Percentiles rank a stretch among this genome's conserved stretches.
Conservation (phyloP, 2,113 vertebrate species). For the Pogona vitticeps region DNA sequence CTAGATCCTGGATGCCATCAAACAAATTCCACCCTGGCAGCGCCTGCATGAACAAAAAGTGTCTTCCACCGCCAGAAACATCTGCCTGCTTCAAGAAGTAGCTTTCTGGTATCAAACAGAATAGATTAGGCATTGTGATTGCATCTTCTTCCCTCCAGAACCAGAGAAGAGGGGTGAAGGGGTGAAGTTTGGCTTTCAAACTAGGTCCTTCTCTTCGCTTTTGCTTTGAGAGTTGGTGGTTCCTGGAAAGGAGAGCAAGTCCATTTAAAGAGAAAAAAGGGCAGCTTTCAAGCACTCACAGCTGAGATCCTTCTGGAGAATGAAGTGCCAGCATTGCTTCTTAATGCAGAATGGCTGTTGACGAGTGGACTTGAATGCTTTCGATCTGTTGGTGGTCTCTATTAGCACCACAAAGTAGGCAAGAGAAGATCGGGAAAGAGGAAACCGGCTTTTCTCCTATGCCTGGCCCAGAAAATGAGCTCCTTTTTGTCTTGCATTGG, state of each 20-base stretch:
- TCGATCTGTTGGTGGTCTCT: not conserved
- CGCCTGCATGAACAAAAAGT: not conserved
- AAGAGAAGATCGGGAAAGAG: not conserved
- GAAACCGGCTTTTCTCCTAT: not conserved
- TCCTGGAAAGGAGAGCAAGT: not conserved
- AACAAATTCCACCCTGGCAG: not conserved
- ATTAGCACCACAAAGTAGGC: not conserved
- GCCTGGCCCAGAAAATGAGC: accelerated
- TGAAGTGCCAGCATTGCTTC: not conserved
- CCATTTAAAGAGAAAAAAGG: not conserved
- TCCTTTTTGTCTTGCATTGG: not conserved
- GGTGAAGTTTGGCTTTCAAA: not conserved
- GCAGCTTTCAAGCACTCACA: not conserved
- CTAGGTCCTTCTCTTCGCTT: accelerated
- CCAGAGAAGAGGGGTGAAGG: not conserved
- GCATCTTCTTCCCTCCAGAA: too few relatives aligned
- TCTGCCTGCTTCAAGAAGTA: not conserved
- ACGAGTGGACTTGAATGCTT: not conserved
- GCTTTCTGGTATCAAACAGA: not conserved
- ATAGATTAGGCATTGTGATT: not conserved
- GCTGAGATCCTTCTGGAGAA: not conserved
- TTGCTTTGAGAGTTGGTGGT: not conserved
- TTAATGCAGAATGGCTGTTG: too few relatives aligned
- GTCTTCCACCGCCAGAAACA: not conserved
- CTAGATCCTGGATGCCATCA: too few relatives aligned